Conservation (phyloP, 2,888 invertebrate genomes). For the Rapana venosa region DNA sequence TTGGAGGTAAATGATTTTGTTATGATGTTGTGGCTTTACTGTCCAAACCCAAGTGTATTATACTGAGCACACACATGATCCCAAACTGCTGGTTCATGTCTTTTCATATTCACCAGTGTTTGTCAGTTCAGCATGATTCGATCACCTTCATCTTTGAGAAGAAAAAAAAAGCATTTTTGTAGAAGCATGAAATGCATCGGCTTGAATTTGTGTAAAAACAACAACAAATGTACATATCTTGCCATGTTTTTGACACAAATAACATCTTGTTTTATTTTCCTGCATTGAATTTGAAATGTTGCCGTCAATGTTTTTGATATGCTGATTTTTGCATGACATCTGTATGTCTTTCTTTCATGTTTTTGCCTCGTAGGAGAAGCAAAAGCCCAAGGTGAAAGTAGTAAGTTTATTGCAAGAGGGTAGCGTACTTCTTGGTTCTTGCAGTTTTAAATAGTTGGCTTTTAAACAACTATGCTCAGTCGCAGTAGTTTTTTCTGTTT, state of each 20-base stretch:
- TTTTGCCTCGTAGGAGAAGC: background rate
- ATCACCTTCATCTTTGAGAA: background rate
- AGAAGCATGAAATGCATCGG: conserved; percentile 27
- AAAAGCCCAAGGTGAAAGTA: background rate
- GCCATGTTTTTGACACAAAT: background rate
- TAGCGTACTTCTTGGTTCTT: background rate
- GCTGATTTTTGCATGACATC: background rate
- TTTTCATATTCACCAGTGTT: background rate
- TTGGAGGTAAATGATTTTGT: conserved; percentile 20
- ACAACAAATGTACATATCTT: background rate
- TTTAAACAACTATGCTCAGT: background rate
- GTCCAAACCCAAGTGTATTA: background rate
- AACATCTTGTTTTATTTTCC: background rate
- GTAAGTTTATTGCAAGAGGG: background rate
- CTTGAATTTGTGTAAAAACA: background rate
- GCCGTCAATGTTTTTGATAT: background rate
- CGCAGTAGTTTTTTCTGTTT: background rate
- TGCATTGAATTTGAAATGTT: background rate
- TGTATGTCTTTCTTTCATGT: background rate
- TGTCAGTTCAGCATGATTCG: background rate
- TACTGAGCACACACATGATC: conserved; percentile 16
- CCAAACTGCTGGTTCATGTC: conserved; percentile 10
- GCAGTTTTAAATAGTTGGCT: background rate
- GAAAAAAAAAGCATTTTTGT: background rate
- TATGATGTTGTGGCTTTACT: conserved; percentile 9